A percentile compares a stretch with the other conserved stretches of the same genome.
phyloP scores from a whole-genome alignment of 2,113 vertebrate genomes.

The Macquaria ambigua region DNA sequence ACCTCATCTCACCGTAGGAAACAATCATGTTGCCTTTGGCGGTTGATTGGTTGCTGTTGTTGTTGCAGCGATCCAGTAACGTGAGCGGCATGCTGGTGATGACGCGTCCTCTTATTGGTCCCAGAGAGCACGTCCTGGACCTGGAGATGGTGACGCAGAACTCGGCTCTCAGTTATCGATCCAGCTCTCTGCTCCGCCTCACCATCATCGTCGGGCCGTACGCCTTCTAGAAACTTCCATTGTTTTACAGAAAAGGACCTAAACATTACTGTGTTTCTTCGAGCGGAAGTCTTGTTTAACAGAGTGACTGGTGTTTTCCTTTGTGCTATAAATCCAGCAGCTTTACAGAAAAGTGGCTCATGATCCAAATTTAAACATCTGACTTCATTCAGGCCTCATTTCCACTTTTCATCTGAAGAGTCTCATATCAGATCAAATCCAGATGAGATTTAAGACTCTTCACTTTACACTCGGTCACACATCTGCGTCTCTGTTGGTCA shows the following conservation, averaged over 20 bases:
- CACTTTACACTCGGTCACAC: too few species aligned
- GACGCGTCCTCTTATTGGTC: conserved; percentile 21
- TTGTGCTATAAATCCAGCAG: neutral
- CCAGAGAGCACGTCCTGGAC: conserved; percentile 30
- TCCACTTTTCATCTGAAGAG: too few species aligned
- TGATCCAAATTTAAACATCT: too few species aligned
- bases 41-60: neutral
- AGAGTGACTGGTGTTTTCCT: neutral
- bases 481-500: too few species aligned
- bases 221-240: neutral
- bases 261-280: neutral
- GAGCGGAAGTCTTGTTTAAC: neutral
- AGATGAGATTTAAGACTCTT: too few species aligned
- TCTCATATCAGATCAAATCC: too few species aligned
- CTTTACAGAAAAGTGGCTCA: neutral
- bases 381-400: too few species aligned
- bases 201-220: conserved; percentile 11
- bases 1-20: too few species aligned
- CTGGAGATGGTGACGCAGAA: conserved; percentile 34
- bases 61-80: conserved; percentile 19
- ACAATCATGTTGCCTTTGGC: too few species aligned
- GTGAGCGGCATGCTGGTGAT: conserved; percentile 26
- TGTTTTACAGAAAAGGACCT: neutral
- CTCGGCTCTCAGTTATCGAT: conserved; percentile 1
- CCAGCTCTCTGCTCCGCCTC: conserved; percentile 17